Evolutionary conservation across 2,888 invertebrate genomes (phyloP).

Genomic region (Sicus ferrugineus): DNA sequence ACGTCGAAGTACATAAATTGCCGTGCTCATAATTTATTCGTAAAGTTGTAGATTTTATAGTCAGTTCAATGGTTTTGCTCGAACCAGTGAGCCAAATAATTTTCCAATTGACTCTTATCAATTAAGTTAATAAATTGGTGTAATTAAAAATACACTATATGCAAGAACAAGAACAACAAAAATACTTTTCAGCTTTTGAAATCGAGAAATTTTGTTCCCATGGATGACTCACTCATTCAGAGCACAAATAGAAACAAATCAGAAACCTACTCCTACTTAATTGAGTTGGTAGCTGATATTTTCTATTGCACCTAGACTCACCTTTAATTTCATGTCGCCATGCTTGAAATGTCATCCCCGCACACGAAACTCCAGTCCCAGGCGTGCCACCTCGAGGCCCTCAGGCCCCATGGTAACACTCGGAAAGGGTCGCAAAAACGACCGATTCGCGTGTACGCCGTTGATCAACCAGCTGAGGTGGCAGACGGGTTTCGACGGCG

Average conservation of each 20-base stretch:
- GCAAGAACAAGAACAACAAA: too few relatives aligned
- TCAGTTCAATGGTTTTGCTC: not conserved
- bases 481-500: conserved; percentile 82
- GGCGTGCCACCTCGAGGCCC: conserved; percentile 77
- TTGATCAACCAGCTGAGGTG: conserved; percentile 88
- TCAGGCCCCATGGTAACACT: conserved; percentile 68
- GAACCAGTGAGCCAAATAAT: not conserved
- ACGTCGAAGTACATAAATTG: not conserved
- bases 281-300: too few relatives aligned
- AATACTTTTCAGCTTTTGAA: too few relatives aligned
- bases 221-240: too few relatives aligned
- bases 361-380: conserved; percentile 83
- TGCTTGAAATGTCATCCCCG: conserved; percentile 81
- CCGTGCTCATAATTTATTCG: not conserved
- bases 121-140: not conserved
- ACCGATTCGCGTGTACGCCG: conserved; percentile 75
- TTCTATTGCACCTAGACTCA: too few relatives aligned
- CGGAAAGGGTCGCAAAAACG: conserved; percentile 67
- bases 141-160: not conserved
- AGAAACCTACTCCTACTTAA: too few relatives aligned
- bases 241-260: too few relatives aligned
- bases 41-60: not conserved
- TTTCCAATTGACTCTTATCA: not conserved
- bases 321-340: conserved; percentile 87
- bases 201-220: too few relatives aligned